These are phyloP conservation scores for Coccyzus lansbergi DNA, from an alignment of 2,797 vertebrate genomes.

Conservation along the genomic window DNA sequence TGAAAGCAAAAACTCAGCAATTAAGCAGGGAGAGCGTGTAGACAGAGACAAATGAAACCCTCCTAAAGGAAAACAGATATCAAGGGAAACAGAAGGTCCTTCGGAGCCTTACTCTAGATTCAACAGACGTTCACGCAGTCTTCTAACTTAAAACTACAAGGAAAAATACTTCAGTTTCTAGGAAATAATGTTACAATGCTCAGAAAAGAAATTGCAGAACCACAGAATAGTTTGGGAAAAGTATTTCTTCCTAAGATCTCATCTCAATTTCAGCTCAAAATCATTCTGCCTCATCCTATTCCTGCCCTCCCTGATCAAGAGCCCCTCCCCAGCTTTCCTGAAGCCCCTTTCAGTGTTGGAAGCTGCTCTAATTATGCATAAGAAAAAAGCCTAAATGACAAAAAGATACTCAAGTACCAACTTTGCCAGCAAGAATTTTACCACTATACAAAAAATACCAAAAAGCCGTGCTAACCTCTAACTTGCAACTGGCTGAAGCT, in stretches of 20 bases:
- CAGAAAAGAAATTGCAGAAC: neutral
- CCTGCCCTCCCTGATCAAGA: no score
- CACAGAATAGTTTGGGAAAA: no score
- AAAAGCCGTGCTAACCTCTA: neutral
- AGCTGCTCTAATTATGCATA: neutral
- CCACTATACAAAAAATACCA: neutral
- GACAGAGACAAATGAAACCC: neutral
- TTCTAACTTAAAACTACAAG: neutral
- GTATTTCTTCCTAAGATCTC: no score
- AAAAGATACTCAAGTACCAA: neutral
- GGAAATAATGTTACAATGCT: neutral
- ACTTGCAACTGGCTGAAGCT: neutral
- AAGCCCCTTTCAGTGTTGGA: no score
- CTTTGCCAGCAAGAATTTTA: neutral
- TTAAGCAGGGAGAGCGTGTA: neutral
- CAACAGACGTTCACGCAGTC: neutral
- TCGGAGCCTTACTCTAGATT: neutral
- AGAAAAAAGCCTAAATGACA: neutral
- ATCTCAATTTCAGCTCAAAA: no score
- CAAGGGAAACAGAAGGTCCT: conserved; percentile 12
- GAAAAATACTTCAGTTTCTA: neutral
- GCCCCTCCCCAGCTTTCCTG: no score
- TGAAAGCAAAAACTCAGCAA: neutral
- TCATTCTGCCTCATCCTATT: no score
- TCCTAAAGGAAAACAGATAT: neutral